Evolutionary conservation across 2,113 vertebrate species (phyloP).

Genomic region (Terrapene triunguis): DNA sequence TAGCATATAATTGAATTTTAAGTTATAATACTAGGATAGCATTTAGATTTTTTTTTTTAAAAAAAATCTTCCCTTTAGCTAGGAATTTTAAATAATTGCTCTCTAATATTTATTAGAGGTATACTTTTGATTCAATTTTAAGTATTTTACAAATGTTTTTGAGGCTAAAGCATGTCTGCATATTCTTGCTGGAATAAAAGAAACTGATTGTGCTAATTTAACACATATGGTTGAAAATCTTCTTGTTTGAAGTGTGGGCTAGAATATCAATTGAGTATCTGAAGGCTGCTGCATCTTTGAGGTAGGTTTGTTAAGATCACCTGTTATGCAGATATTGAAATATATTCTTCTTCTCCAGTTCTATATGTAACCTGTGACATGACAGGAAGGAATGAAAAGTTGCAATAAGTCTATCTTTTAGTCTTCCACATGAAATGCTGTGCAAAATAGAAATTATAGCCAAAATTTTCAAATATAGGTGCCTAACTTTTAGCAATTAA

Average conservation of each 20-base stretch:
- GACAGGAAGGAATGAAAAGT: background rate
- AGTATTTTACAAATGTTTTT: background rate
- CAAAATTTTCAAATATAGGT: background rate
- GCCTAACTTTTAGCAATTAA: background rate
- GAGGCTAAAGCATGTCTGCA: background rate
- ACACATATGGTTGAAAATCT: background rate
- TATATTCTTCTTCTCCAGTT: rapidly evolving
- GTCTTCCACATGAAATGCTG: background rate
- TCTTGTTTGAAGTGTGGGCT: background rate
- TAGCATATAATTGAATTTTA: background rate
- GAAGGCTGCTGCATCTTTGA: background rate
- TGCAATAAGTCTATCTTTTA: background rate
- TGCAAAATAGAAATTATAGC: background rate
- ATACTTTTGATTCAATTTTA: background rate
- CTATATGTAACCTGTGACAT: background rate
- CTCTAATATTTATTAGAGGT: conserved; percentile 10
- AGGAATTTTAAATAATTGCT: background rate
- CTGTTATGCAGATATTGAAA: background rate
- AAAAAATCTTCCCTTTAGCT: conserved; percentile 3
- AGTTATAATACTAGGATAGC: background rate
- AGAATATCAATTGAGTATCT: background rate
- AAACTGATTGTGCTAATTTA: conserved; percentile 30
- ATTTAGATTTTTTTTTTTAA: background rate
- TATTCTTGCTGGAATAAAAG: conserved; percentile 30
- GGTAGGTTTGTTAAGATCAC: background rate